Evolutionary conservation across 2,797 vertebrate species (phyloP).

Genomic region (Hemitrygon akajei): DNA sequence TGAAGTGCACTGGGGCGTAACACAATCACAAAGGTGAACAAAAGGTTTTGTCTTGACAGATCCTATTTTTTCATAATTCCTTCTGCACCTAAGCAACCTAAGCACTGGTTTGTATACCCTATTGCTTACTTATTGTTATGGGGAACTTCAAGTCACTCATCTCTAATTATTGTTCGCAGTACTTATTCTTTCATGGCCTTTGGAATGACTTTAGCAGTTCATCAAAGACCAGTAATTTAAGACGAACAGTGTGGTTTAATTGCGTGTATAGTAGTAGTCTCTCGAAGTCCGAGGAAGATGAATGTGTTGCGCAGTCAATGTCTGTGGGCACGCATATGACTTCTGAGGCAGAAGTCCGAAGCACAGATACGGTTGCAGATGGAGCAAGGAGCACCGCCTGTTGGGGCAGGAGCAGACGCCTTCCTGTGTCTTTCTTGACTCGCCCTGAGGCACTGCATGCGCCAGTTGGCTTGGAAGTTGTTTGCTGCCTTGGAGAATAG

Average conservation of each 20-base stretch:
- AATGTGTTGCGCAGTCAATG: no score
- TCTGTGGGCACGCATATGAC: no score
- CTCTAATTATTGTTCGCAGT: background rate
- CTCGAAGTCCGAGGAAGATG: no score
- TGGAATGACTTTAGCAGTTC: background rate
- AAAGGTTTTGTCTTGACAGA: background rate
- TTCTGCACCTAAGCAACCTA: background rate
- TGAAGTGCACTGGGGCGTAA: background rate
- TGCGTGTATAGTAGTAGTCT: no score
- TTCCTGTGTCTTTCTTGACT: no score
- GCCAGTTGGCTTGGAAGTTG: no score
- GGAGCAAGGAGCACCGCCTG: no score
- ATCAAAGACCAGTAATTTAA: background rate
- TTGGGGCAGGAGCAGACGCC: no score
- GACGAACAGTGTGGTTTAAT: background rate
- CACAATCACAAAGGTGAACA: background rate
- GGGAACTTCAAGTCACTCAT: background rate
- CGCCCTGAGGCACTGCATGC: no score
- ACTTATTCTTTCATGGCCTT: background rate
- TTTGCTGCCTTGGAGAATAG: no score
- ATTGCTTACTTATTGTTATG: background rate
- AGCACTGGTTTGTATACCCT: background rate
- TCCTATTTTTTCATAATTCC: background rate
- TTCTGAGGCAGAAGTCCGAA: no score
- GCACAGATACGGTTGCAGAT: no score